Percentiles rank a stretch among this genome's conserved stretches.
These are phyloP conservation scores for Cinara cedri DNA, from an alignment of 2,888 invertebrate species.

Conservation along the genomic window DNA sequence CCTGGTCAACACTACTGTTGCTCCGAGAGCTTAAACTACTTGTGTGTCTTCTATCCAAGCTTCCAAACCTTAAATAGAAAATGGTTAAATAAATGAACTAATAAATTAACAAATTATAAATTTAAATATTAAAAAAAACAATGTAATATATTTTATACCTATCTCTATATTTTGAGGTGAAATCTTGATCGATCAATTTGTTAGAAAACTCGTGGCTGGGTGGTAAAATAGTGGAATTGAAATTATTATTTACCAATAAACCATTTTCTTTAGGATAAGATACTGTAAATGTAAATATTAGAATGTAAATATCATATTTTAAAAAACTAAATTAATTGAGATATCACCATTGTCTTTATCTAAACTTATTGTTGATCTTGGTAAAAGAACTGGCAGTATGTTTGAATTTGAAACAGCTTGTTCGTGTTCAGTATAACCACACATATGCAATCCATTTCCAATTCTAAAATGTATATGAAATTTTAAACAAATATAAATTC, in stretches of 20 bases:
- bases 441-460: constrained; percentile 12
- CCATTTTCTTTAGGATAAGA: constrained; percentile 36
- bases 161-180: constrained; percentile 28
- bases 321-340: background rate
- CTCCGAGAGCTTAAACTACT: constrained; percentile 36
- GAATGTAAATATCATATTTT: background rate
- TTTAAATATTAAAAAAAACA: background rate
- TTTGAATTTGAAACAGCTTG: background rate
- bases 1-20: constrained; percentile 41
- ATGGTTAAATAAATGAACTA: too few species aligned
- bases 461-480: constrained; percentile 18
- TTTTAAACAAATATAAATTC: too few species aligned
- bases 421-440: constrained; percentile 9
- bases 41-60: constrained; percentile 66
- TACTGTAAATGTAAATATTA: constrained; percentile 6
- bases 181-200: constrained; percentile 42
- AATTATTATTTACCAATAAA: constrained; percentile 10
- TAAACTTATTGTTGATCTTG: constrained; percentile 24
- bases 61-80: constrained; percentile 65
- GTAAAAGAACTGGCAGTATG: constrained; percentile 27
- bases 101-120: too few species aligned
- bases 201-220: constrained; percentile 23
- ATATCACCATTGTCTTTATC: constrained; percentile 41
- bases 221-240: constrained; percentile 14
- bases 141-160: constrained; percentile 21